Percentiles rank a stretch among this genome's conserved stretches.
phyloP scores from a whole-genome alignment of 2,113 vertebrate species.

The Callionymus lyra region DNA sequence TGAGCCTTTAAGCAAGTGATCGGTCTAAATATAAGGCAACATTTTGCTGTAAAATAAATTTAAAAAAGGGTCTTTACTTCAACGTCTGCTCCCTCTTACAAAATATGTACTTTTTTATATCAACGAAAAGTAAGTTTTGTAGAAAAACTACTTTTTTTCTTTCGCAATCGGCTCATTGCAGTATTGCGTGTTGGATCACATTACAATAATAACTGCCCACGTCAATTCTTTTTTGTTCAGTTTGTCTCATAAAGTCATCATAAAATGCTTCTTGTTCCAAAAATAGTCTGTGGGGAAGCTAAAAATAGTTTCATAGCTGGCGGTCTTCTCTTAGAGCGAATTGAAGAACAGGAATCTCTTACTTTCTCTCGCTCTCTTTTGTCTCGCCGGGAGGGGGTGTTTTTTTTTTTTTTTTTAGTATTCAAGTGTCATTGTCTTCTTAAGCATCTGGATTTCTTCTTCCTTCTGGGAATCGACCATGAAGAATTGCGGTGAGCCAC shows the following conservation, averaged over 20 bases:
- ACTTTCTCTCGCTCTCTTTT: slow-evolving; percentile 21
- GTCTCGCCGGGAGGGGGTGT: slow-evolving; percentile 37
- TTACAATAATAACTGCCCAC: no score
- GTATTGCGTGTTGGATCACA: no score
- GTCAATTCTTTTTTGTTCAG: no score
- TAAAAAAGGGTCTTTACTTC: no score
- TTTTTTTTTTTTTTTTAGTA: slow-evolving; percentile 43
- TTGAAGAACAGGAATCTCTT: slow-evolving; percentile 85
- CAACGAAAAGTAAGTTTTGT: no score
- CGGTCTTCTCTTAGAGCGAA: slow-evolving; percentile 84
- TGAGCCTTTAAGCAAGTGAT: no score
- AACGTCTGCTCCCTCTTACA: no score
- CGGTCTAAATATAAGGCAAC: no score
- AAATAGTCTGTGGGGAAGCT: slow-evolving; percentile 86
- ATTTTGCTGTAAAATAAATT: no score
- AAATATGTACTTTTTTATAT: no score
- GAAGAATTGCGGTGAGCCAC: slow-evolving; percentile 70
- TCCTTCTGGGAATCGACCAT: slow-evolving; percentile 62
- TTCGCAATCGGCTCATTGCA: no score
- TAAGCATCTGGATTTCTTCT: slow-evolving; percentile 43
- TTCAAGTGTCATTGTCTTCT: slow-evolving; percentile 72
- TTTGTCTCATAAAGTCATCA: slow-evolving; percentile 64
- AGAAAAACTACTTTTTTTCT: no score
- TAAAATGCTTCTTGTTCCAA: slow-evolving; percentile 88
- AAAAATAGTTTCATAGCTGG: slow-evolving; percentile 84